Evolutionary conservation across 2,888 invertebrate genomes (phyloP).

Genomic region (Thalpophila matura): DNA sequence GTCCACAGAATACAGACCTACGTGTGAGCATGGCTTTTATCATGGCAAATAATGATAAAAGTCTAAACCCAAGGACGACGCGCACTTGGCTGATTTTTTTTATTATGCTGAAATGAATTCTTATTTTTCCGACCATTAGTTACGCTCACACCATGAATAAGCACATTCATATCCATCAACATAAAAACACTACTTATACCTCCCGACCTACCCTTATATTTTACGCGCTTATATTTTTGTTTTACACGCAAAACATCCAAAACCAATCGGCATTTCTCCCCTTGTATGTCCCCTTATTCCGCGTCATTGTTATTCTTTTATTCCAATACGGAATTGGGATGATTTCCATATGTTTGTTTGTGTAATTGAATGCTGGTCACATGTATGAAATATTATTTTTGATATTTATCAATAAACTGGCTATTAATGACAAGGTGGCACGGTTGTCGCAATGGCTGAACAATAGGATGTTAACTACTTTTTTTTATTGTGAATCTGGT

Average conservation of each 20-base stretch:
- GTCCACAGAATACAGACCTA: too few species aligned
- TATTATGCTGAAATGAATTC: too few species aligned
- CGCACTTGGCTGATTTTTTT: too few species aligned
- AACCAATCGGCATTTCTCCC: slow-evolving; percentile 56
- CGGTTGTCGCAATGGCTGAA: too few species aligned
- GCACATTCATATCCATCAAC: slow-evolving; percentile 32
- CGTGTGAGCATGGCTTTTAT: too few species aligned
- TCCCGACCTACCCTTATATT: slow-evolving; percentile 14
- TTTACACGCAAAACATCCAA: slow-evolving; percentile 46
- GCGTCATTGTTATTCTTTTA: slow-evolving; percentile 64
- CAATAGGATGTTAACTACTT: too few species aligned
- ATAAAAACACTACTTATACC: slow-evolving; percentile 46
- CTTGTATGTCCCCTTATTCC: slow-evolving; percentile 48
- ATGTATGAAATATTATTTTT: slow-evolving; percentile 13
- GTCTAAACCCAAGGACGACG: too few species aligned
- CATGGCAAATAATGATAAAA: too few species aligned
- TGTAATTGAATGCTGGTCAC: slow-evolving; percentile 56
- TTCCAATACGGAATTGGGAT: slow-evolving; percentile 58
- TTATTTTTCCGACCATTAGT: slow-evolving; percentile 32
- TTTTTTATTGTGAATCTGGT: too few species aligned
- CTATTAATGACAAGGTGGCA: too few species aligned
- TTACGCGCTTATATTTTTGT: slow-evolving; percentile 50
- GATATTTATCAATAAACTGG: slow-evolving; percentile 7
- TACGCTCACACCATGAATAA: slow-evolving; percentile 34
- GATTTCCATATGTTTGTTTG: slow-evolving; percentile 70